phyloP scores from a whole-genome alignment of 2,888 invertebrate species.

The Hypomecis punctinalis region DNA sequence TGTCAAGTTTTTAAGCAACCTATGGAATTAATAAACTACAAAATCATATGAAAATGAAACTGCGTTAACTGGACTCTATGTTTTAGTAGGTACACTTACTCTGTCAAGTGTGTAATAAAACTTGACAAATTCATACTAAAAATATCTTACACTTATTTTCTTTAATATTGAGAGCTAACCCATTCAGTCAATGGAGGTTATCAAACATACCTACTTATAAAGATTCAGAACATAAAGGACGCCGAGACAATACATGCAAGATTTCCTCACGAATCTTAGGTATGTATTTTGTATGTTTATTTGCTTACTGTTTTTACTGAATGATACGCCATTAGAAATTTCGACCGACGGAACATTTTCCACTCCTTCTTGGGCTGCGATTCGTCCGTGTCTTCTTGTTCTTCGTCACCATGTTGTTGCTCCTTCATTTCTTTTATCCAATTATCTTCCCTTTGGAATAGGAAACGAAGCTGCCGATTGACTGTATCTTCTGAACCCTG shows the following conservation, averaged over 20 bases:
- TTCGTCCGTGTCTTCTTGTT: conserved; percentile 47
- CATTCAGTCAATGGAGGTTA: no score
- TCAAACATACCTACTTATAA: no score
- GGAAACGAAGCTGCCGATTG: conserved; percentile 70
- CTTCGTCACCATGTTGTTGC: conserved; percentile 47
- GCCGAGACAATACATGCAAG: neutral
- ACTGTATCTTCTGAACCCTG: conserved; percentile 82
- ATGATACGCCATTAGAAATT: conserved; percentile 75
- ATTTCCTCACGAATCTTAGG: neutral
- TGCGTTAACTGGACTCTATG: no score
- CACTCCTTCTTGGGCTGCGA: conserved; percentile 53
- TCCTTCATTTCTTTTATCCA: conserved; percentile 61
- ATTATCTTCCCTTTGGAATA: conserved; percentile 63
- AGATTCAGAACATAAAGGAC: no score
- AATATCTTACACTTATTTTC: no score
- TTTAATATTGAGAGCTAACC: no score
- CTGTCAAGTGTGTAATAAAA: no score
- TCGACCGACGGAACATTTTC: conserved; percentile 69
- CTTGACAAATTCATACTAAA: no score
- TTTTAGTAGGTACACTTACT: no score
- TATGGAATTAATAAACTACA: no score
- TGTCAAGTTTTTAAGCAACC: no score
- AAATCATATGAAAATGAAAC: no score
- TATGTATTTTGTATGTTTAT: neutral
- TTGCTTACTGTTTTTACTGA: conserved; percentile 70